Conservation (phyloP, 2,797 vertebrate species). For the Hippopotamyrus pictus region DNA sequence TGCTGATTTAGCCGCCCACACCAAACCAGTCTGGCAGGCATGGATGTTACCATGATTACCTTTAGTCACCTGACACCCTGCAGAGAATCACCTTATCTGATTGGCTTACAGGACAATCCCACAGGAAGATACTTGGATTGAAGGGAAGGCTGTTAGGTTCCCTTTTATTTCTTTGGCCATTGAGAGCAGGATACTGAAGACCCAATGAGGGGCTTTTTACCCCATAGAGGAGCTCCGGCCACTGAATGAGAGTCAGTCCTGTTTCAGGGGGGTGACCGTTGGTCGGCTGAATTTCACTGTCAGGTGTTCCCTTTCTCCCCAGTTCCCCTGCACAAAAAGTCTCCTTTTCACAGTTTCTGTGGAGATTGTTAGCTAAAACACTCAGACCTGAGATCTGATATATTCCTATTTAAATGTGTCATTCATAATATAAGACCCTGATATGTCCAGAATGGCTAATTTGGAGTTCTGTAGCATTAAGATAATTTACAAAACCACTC, state of each 20-base stretch:
- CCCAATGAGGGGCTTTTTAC: slow-evolving; percentile 22
- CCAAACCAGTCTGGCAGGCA: neutral
- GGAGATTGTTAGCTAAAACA: neutral
- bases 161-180: slow-evolving; percentile 22
- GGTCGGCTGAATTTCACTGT: slow-evolving; percentile 28
- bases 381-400: neutral
- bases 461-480: neutral
- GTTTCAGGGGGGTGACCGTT: slow-evolving; percentile 28
- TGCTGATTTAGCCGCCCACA: neutral
- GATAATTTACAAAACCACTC: neutral
- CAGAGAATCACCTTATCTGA: slow-evolving; percentile 30
- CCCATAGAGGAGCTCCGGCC: neutral
- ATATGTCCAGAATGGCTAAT: neutral
- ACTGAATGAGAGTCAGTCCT: slow-evolving; percentile 24
- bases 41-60: slow-evolving; percentile 22
- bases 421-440: neutral
- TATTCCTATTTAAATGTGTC: neutral
- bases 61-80: slow-evolving; percentile 31
- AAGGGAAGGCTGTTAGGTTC: slow-evolving; percentile 22
- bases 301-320: slow-evolving; percentile 33
- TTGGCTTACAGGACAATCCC: slow-evolving; percentile 24
- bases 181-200: slow-evolving; percentile 19
- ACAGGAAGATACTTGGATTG: slow-evolving; percentile 11
- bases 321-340: slow-evolving; percentile 14
- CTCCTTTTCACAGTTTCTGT: neutral